These are phyloP conservation scores for Hippocampus zosterae DNA, from an alignment of 2,113 vertebrate genomes.

Conservation along the genomic window DNA sequence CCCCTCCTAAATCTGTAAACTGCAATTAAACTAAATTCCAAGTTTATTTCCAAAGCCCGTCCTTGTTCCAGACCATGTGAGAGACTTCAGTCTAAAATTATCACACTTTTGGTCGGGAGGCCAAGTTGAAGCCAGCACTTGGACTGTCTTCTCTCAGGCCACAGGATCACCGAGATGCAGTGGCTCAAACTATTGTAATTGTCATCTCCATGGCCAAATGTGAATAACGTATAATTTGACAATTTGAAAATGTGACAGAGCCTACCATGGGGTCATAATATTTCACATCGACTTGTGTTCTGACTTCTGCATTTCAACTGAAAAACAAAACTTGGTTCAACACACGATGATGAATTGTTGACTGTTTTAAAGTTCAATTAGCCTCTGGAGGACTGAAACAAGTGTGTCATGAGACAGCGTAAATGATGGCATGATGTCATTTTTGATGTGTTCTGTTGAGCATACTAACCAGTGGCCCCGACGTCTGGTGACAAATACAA, in stretches of 20 bases:
- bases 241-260: conserved; percentile 4
- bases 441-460: conserved; percentile 30
- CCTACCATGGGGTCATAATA: conserved; percentile 12
- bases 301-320: neutral
- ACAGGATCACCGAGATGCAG: conserved; percentile 39
- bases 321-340: neutral
- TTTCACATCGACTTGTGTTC: conserved; percentile 2
- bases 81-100: conserved; percentile 75
- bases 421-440: conserved; percentile 31
- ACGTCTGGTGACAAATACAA: conserved; percentile 43
- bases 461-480: conserved; percentile 41
- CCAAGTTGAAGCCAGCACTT: conserved; percentile 60
- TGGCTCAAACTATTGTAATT: conserved; percentile 37
- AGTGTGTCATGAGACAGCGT: conserved; percentile 25
- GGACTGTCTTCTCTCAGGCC: conserved; percentile 54
- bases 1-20: conserved; percentile 81
- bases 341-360: conserved; percentile 3
- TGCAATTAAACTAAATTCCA: conserved; percentile 80
- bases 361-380: conserved; percentile 24
- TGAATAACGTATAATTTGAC: conserved; percentile 10
- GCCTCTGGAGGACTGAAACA: conserved; percentile 6
- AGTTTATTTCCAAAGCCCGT: conserved; percentile 77
- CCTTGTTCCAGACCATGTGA: conserved; percentile 77
- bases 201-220: conserved; percentile 22
- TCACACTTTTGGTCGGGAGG: conserved; percentile 75